Base-by-base conservation (phyloP, 1,140 invertebrate genomes). In the Hestina assimilis region DNA sequence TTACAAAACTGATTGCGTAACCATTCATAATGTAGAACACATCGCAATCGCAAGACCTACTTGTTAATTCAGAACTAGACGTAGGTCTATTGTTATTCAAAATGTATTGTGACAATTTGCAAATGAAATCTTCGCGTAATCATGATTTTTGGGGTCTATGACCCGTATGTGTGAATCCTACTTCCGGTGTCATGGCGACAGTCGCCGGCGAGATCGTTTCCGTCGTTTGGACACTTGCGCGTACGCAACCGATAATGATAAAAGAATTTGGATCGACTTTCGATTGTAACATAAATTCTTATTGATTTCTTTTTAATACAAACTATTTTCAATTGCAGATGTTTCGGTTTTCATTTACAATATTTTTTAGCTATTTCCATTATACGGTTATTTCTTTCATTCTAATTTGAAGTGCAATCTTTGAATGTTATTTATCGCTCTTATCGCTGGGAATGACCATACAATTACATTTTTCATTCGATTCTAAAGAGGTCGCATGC, bases 41-140 rank as follows among this genome's bases (percentile, higher is more conserved):
- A 42, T 29, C 15, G 56, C 42, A 52, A 52, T 59, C 21, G 20
- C 33, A 42, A 58, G 40, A 56, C 33, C 15, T 21, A 52, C 56
- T 59, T 59, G 41, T 59, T 52, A 59, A 59, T 59, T 78, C 72
- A 69, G 60, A 62, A 58, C 73, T 67, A 66, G 72, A 60, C 72
- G 66, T 66, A 66, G 45, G 14, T 43, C 63, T 51, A 75, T 75
- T 73, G 72, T 75, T 71, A 75, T 74, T 76, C 71, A 53, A 53
- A 59, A 47, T 57, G 56, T 63, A 61, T 67, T 69, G 66, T 63
- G 59, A 54, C 53, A 67, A 62, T 63, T 78, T 66, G 73, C 71
- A 66, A 76, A 59, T 53, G 43, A 75, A 64, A 76, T 79, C 67
- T 76, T 72, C 59, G 50, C 48, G 65, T 70, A 69, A 71, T 73